Evolutionary conservation across 2,888 invertebrate genomes (phyloP).

Genomic region (Marronus borbonicus): DNA sequence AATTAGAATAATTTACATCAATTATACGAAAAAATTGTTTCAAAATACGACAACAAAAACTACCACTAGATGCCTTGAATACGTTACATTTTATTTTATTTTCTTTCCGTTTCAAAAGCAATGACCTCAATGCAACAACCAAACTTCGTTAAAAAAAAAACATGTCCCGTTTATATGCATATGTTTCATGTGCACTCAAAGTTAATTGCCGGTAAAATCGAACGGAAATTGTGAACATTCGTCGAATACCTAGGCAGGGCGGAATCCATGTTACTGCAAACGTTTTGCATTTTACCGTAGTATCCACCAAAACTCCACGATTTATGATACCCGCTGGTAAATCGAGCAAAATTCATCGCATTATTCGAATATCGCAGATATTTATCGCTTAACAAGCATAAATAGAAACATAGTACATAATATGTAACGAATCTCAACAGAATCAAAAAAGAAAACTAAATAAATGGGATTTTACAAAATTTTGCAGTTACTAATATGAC

Average conservation of each 20-base stretch:
- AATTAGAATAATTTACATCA: too few species aligned
- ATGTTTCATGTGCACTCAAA: neutral
- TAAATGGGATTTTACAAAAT: too few species aligned
- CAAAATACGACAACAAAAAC: too few species aligned
- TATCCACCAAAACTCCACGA: slow-evolving; percentile 1
- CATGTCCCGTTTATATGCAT: neutral
- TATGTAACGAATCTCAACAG: neutral
- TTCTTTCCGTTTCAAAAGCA: too few species aligned
- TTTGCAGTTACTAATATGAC: too few species aligned
- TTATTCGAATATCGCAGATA: neutral
- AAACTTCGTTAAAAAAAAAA: neutral
- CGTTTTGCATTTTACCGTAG: slow-evolving; percentile 5
- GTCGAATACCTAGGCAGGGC: slow-evolving; percentile 3
- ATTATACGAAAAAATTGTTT: too few species aligned
- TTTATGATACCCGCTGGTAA: neutral
- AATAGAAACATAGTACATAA: too few species aligned
- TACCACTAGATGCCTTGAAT: too few species aligned
- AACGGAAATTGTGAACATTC: slow-evolving; percentile 28
- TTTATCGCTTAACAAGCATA: neutral
- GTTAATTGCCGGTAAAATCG: slow-evolving; percentile 25
- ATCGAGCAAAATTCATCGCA: neutral
- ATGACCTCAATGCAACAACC: neutral
- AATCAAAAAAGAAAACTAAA: too few species aligned
- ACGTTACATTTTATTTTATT: too few species aligned
- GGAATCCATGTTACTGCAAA: neutral